Conservation (phyloP, 2,797 vertebrate species). For the Hyperoplus lanceolatus region DNA sequence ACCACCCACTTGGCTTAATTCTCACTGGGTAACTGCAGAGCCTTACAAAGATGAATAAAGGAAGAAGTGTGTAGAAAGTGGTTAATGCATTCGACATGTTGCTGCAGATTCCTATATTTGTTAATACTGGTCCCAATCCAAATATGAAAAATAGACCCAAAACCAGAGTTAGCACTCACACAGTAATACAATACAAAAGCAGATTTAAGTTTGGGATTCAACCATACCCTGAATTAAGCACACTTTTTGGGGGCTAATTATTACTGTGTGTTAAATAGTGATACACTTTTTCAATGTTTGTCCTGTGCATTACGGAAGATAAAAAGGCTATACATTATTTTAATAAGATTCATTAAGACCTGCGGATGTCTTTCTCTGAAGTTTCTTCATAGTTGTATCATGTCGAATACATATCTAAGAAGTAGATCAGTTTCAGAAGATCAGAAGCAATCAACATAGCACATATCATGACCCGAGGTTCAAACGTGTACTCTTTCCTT, state of each 20-base stretch:
- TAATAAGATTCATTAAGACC: not conserved
- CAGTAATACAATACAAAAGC: not conserved
- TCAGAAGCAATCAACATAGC: not conserved
- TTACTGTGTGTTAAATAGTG: not conserved
- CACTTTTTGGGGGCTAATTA: not conserved
- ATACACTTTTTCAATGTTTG: not conserved
- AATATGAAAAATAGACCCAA: not conserved
- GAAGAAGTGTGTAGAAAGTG: not conserved
- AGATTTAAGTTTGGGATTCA: constrained; percentile 8
- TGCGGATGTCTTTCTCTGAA: constrained; percentile 1
- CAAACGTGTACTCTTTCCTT: not conserved
- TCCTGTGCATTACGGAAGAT: not conserved
- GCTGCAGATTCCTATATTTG: constrained; percentile 17
- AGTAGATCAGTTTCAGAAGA: not conserved
- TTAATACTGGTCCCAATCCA: not conserved
- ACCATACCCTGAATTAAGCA: not conserved
- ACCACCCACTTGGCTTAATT: constrained; percentile 12
- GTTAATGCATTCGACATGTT: not conserved
- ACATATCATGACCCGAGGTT: not conserved
- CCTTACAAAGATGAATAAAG: not conserved
- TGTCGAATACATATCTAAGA: not conserved
- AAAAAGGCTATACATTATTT: not conserved
- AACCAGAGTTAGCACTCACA: not conserved
- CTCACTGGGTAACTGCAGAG: not conserved
- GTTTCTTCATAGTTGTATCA: not conserved